Base-by-base conservation (phyloP, 2,113 vertebrate species). In the Centropristis striata region DNA sequence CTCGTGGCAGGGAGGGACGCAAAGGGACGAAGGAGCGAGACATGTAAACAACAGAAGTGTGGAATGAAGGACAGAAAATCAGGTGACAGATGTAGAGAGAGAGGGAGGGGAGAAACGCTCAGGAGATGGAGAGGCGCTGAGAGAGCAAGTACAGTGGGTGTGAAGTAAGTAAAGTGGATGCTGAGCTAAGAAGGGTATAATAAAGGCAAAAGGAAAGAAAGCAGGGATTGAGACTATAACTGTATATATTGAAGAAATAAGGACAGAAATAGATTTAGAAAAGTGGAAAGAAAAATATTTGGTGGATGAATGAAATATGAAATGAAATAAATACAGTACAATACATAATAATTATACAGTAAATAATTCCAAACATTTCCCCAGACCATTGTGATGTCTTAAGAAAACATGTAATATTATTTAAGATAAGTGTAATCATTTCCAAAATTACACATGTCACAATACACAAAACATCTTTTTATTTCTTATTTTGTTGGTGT, bases 41-140 rank as follows among this genome's bases (percentile, higher is more conserved):
- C 67, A 74, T 54, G 79, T 86, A 87, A 88, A 88, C 66, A 82
- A 88, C 65, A 84, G 63, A 77, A 50, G 67, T 85, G 77, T 55
- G 28, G 73, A 67, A 10, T 50, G 79, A 77, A 53, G 64, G 60
- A 68, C 51, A 14, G 18, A 59, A 20, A 41, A 39, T 70, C 23
- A 6, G 10, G 37, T 55, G 37, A 76, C 16, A 23, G 4, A 55
- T 25, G 42, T 6, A 25, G 16, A 15, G 21, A 18, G 8, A 44
- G 4, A 50, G 15, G 10, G 37, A 16, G 20, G 39, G 20, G 13
- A 20, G 10, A 20, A 49, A 16, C 0, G 14, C 10, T 37, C 1
- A 4, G 50, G 14, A 25, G 51, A 25, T 20, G 53, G 28, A 41
- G 11, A 60, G 37, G 14, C 6, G 16, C 18, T 21, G 39, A 32